These are phyloP conservation scores for Chloroceryle amazona DNA, from an alignment of 2,797 vertebrate species.

Conservation along the genomic window DNA sequence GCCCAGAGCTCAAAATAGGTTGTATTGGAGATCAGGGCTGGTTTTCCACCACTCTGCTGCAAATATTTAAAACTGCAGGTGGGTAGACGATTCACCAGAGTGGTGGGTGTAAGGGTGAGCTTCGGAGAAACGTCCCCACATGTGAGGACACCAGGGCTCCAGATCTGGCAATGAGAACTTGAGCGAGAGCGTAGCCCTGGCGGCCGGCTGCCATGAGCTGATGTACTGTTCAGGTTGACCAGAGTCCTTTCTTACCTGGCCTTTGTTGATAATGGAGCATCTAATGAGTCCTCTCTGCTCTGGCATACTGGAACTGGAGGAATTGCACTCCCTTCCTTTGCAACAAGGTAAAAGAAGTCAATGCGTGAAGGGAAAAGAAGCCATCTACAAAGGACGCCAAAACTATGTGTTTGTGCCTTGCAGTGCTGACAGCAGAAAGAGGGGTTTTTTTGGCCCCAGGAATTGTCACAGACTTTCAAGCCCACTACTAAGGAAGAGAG, in stretches of 20 bases:
- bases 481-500: background rate
- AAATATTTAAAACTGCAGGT: background rate
- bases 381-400: background rate
- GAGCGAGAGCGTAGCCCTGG: background rate
- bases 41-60: background rate
- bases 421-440: background rate
- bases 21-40: background rate
- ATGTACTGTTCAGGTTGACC: background rate
- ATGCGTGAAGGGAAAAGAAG: background rate
- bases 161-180: background rate
- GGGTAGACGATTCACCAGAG: background rate
- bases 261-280: background rate
- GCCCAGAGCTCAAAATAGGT: background rate
- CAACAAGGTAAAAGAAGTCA: background rate
- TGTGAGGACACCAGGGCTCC: background rate
- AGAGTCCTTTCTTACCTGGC: background rate
- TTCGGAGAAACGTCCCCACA: background rate
- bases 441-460: background rate
- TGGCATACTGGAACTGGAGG: background rate
- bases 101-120: background rate
- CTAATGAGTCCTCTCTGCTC: background rate
- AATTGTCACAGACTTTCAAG: background rate
- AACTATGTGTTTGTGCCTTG: background rate
- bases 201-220: background rate
- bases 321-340: background rate